Percentiles rank a stretch among this genome's conserved stretches.
phyloP scores from a whole-genome alignment of 2,888 invertebrate genomes.

The Colletes collaris region DNA sequence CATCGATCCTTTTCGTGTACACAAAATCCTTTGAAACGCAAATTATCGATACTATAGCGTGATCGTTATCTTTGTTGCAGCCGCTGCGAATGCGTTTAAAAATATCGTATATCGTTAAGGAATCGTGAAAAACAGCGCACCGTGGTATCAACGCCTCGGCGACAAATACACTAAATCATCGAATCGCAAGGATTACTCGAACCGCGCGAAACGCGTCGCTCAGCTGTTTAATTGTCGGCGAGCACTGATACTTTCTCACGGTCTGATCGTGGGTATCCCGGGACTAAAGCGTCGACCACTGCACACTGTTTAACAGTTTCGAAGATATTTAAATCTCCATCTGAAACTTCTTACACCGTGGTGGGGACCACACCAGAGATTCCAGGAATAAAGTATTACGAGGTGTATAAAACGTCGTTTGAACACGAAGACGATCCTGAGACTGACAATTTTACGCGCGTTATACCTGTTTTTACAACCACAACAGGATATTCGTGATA shows the following conservation, averaged over 20 bases:
- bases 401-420: constrained; percentile 20
- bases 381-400: constrained; percentile 22
- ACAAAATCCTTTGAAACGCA: too few species aligned
- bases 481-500: too few species aligned
- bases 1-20: too few species aligned
- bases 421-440: neutral
- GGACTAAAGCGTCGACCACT: constrained; percentile 42
- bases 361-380: constrained; percentile 46
- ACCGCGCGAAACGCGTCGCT: neutral
- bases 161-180: neutral
- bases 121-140: neutral
- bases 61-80: too few species aligned
- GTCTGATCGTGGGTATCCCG: constrained; percentile 34
- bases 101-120: too few species aligned
- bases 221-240: constrained; percentile 9
- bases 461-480: too few species aligned
- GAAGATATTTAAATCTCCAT: constrained; percentile 59
- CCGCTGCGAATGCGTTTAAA: too few species aligned
- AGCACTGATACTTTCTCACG: constrained; percentile 38
- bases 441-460: neutral
- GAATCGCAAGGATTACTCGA: neutral
- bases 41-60: too few species aligned
- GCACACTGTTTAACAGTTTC: constrained; percentile 54
- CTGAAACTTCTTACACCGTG: constrained; percentile 36
- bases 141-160: neutral